Conservation (phyloP, 2,113 vertebrate species). For the Sebastes schlegelii region DNA sequence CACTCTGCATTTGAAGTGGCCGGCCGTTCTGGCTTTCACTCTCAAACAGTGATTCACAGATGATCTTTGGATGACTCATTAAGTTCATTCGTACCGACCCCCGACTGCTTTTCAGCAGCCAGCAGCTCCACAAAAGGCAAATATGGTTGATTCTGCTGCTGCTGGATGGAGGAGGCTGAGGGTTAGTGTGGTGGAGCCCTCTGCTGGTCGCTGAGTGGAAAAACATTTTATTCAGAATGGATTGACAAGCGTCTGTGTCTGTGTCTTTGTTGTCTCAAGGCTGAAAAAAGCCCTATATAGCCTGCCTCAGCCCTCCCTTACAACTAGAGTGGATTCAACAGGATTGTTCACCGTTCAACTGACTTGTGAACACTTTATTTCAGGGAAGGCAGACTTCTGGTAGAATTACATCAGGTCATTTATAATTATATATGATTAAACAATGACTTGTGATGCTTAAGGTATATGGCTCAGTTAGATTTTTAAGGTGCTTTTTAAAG, state of each 20-base stretch:
- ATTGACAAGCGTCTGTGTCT: background rate
- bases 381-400: background rate
- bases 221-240: background rate
- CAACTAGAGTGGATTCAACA: too few relatives aligned
- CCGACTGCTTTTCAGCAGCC: slow-evolving; percentile 28
- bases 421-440: too few relatives aligned
- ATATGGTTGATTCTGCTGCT: background rate
- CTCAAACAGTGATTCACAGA: slow-evolving; percentile 64
- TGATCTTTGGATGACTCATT: slow-evolving; percentile 75
- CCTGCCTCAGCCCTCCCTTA: too few relatives aligned
- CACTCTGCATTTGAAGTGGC: slow-evolving; percentile 62
- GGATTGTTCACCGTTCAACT: too few relatives aligned
- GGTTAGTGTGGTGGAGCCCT: slow-evolving; percentile 62
- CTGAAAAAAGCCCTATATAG: too few relatives aligned
- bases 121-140: slow-evolving; percentile 29
- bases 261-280: background rate
- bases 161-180: background rate
- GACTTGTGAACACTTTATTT: background rate
- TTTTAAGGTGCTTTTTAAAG: too few relatives aligned
- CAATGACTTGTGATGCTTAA: too few relatives aligned
- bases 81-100: slow-evolving; percentile 52
- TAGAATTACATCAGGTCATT: too few relatives aligned
- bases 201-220: slow-evolving; percentile 63
- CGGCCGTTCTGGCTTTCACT: slow-evolving; percentile 56
- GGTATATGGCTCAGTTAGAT: too few relatives aligned